Evolutionary conservation across 64 coral and sea anemone genomes (phyloP), one percentile per base, ranked within the genome.

Genomic region (Trachythela sp.): DNA sequence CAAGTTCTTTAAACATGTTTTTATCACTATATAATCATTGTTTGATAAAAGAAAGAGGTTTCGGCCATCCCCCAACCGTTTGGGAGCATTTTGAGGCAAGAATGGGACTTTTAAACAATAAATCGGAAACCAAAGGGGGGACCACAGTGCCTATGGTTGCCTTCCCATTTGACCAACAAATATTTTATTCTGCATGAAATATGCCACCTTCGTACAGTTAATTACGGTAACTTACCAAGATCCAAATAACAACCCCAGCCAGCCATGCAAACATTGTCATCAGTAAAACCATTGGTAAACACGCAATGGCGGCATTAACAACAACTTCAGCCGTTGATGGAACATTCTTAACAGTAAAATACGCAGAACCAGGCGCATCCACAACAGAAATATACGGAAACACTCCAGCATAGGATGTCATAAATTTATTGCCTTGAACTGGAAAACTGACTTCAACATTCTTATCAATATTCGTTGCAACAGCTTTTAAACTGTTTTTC

Each of bases 381-480:
- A 68, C 59, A 6, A 68, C 59, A 68, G 59, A 68, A 68, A 68
- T 68, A 68, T 68, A 68, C 59, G 59, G 59, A 68, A 68, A 68
- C 20, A 68, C 59, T 68, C 59, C 59, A 22, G 6, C 59, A 68
- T 68, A 68, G 20, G 30, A 6, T n/a, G 59, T 68, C 59, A 68
- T 68, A 68, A n/a, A 68, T 31, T 14, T 68, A 31, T 68, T 68
- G 18, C 59, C 59, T 22, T 68, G 59, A 3, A 68, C 59, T 2
- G 59, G 59, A 68, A 68, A 68, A 68, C 59, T 68, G 20, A 68
- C 20, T 22, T 68, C 59, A 31, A n/a, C 20, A 68, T 31, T 31
- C 18, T 22, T 5, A 22, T 22, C 30, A 31, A 68, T 68, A 68
- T 68, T 22, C 5, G 20, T 68, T 31, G 30, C 2, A 68, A 68